Evolutionary conservation across 2,797 vertebrate species (phyloP), one percentile per base, ranked within the genome.

Genomic region (Bucorvus abyssinicus): DNA sequence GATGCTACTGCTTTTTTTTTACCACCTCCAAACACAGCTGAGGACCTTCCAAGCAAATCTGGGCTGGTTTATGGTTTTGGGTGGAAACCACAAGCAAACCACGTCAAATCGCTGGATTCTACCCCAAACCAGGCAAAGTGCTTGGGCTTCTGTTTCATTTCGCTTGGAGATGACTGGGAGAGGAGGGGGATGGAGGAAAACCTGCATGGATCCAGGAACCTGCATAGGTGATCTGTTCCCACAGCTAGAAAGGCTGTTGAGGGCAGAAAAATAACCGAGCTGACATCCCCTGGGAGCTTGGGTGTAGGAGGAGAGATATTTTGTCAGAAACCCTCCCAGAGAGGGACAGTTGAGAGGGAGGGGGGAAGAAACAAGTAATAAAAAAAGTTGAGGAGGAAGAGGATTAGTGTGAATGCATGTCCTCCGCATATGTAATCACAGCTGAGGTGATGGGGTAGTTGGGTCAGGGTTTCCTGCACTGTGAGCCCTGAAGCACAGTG

Each of bases 1-100:
- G 91, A 95, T 76, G 78, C 71, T 89, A 52, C 65, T 95, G 87
- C 87, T 93, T 96, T 97, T 96, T 97, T 95, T 90, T 89, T 96
- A 76, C 56, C 4, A 10, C 88, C 56, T 92, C 83, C 82, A 89
- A 92, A 90, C 55, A 71, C 75, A 92, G 87, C 87, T 93, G 90
- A 90, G 84, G 53, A 84, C 75, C 75, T 95, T 95, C 59, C 79
- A 87, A 81, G 83, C 74, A 74, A 89, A 74, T 64, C 71, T 78
- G 79, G 78, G 36, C 63, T 68, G 70, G 67, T 86, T 95, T 95
- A 89, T 92, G 93, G 95, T 36, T 96, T 95, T 82, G 50, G n/a
- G 64, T 84, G 59, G 80, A 96, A 97, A 93, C 96, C 96, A 82
- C 93, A 90, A 26, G 75, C 78, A 94, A 96, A 89, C 73, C 81